phyloP scores from a whole-genome alignment of 2,888 invertebrate genomes.

The Incurvaria masculella region DNA sequence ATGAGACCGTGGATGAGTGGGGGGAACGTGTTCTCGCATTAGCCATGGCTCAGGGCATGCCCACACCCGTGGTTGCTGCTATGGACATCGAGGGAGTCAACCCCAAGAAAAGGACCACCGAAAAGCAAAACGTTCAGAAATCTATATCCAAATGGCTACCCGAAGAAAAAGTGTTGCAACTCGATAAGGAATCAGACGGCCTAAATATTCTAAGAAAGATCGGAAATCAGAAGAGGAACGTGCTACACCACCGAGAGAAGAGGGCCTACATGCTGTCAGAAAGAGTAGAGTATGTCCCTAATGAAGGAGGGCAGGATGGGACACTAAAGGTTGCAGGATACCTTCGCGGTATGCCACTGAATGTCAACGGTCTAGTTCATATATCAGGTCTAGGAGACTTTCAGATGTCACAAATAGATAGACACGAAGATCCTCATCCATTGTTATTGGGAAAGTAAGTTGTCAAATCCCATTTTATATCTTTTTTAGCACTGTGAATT shows the following conservation, averaged over 20 bases:
- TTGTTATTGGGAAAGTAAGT: conserved; percentile 48
- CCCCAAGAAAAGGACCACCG: conserved; percentile 67
- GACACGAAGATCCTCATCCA: conserved; percentile 66
- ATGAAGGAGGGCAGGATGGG: conserved; percentile 50
- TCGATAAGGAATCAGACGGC: conserved; percentile 75
- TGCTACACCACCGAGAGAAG: conserved; percentile 70
- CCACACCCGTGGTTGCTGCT: conserved; percentile 72
- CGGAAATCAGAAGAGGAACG: conserved; percentile 77
- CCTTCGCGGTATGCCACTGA: conserved; percentile 76
- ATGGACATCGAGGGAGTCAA: conserved; percentile 72
- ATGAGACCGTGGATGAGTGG: conserved; percentile 74
- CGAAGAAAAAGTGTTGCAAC: conserved; percentile 73
- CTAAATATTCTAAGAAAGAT: conserved; percentile 65
- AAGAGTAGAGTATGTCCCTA: conserved; percentile 62
- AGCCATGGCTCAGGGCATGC: conserved; percentile 76
- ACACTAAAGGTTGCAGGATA: conserved; percentile 83
- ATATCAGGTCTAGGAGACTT: conserved; percentile 92
- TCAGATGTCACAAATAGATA: conserved; percentile 81
- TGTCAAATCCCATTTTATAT: no score
- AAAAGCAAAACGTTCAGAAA: conserved; percentile 64
- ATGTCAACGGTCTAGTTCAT: conserved; percentile 87
- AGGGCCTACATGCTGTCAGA: conserved; percentile 86
- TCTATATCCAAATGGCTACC: conserved; percentile 71
- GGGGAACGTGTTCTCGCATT: conserved; percentile 75
- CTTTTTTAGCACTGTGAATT: conserved; percentile 2